These are phyloP conservation scores for Patella depressa DNA, from an alignment of 2,888 invertebrate genomes.

Conservation along the genomic window DNA sequence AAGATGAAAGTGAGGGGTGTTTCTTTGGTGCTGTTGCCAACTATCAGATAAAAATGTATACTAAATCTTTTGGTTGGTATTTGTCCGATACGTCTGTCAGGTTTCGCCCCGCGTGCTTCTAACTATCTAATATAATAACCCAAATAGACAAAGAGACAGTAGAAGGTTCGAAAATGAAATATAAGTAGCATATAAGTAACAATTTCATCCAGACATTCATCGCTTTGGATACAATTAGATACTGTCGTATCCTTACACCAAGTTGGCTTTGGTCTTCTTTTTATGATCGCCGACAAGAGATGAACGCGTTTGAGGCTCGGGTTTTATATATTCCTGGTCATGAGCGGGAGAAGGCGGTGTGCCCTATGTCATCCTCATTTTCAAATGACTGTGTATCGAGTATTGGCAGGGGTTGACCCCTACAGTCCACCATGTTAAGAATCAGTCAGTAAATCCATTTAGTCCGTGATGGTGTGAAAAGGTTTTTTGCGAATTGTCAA, in stretches of 20 bases:
- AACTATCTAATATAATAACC: too few relatives aligned
- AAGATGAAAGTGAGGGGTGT: too few relatives aligned
- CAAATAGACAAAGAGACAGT: too few relatives aligned
- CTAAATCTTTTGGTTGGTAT: too few relatives aligned
- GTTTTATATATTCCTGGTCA: constrained; percentile 22
- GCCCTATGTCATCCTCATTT: background rate
- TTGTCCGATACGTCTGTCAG: too few relatives aligned
- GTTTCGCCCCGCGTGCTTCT: too few relatives aligned
- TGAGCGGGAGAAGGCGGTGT: constrained; percentile 18
- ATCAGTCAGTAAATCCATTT: constrained; percentile 33
- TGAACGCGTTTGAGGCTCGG: background rate
- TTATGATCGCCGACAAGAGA: constrained; percentile 5
- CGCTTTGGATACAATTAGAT: background rate
- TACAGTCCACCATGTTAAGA: constrained; percentile 25
- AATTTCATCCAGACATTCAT: background rate
- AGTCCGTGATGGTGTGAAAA: constrained; percentile 39
- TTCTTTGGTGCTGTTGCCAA: too few relatives aligned
- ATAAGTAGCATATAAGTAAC: constrained; percentile 3
- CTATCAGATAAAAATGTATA: too few relatives aligned
- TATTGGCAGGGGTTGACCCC: constrained; percentile 18
- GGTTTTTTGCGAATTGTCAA: constrained; percentile 30
- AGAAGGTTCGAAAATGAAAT: constrained; percentile 8
- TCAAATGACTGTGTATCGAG: background rate
- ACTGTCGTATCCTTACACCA: background rate
- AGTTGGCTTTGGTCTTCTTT: background rate